Evolutionary conservation across 2,113 vertebrate species (phyloP).

Genomic region (Vombatus ursinus): DNA sequence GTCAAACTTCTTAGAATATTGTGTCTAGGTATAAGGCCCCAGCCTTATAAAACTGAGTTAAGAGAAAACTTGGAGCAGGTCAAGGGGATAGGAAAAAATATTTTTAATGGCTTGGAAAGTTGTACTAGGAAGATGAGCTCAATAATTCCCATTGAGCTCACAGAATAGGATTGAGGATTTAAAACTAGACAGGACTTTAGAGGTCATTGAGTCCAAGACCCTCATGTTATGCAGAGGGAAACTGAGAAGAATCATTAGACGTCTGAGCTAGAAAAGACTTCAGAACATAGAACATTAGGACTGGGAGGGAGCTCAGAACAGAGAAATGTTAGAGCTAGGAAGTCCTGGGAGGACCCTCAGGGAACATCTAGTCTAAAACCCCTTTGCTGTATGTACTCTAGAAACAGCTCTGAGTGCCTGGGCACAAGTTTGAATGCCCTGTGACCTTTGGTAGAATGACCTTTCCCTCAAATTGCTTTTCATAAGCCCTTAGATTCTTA

Average conservation of each 20-base stretch:
- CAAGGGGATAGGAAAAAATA: neutral
- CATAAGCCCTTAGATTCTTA: neutral
- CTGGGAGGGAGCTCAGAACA: neutral
- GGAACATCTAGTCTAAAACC: neutral
- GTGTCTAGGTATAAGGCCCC: neutral
- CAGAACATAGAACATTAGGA: neutral
- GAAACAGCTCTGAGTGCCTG: neutral
- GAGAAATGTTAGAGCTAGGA: neutral
- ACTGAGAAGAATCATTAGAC: neutral
- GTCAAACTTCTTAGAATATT: neutral
- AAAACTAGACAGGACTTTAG: neutral
- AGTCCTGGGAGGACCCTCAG: neutral
- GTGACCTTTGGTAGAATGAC: neutral
- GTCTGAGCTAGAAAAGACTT: too few species aligned
- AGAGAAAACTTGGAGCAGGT: neutral
- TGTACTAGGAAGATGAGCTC: neutral
- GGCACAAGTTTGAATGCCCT: neutral
- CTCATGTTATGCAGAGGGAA: neutral
- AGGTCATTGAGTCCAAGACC: neutral
- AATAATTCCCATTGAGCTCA: neutral
- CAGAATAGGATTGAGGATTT: neutral
- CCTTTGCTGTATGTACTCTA: neutral
- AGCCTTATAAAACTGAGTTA: neutral
- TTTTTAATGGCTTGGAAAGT: neutral
- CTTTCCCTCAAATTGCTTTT: neutral